phyloP scores from a whole-genome alignment of 2,113 vertebrate species.

The Semicossyphus pulcher region DNA sequence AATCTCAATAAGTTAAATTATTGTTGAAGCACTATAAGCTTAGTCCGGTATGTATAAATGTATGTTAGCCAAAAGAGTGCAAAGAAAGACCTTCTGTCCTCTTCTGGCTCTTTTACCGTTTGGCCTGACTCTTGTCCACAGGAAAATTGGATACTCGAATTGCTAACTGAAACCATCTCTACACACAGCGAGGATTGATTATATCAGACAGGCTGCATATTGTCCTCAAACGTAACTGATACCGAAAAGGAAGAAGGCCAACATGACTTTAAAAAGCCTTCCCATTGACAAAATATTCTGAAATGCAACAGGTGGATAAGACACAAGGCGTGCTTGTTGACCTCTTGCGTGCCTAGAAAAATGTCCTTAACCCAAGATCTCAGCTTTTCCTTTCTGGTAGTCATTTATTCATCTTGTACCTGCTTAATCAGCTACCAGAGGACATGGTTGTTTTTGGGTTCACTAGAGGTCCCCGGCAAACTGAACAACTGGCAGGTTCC shows the following conservation, averaged over 20 bases:
- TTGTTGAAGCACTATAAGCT: neutral
- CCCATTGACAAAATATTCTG: conserved; percentile 25
- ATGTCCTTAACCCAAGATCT: too few relatives aligned
- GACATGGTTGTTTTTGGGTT: conserved; percentile 37
- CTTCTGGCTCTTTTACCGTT: conserved; percentile 25
- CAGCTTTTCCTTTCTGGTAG: conserved; percentile 17
- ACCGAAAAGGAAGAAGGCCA: conserved; percentile 44
- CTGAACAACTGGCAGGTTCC: conserved; percentile 20
- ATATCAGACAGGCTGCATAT: conserved; percentile 70
- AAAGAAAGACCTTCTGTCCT: conserved; percentile 70
- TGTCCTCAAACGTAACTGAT: conserved; percentile 72
- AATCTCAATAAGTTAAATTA: too few relatives aligned
- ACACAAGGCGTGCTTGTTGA: conserved; percentile 14
- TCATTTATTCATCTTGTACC: conserved; percentile 47
- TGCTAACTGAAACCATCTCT: conserved; percentile 54
- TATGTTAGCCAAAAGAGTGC: conserved; percentile 1
- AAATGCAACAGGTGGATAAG: conserved; percentile 37
- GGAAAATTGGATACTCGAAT: conserved; percentile 53
- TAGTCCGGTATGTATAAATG: conserved; percentile 2
- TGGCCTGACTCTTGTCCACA: conserved; percentile 24
- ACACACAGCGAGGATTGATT: conserved; percentile 48
- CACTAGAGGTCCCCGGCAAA: conserved; percentile 36
- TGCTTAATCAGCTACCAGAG: conserved; percentile 40
- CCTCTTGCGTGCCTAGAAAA: neutral
- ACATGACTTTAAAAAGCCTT: conserved; percentile 34